phyloP scores from a whole-genome alignment of 2,888 invertebrate species.

The Lepidocyrtinus sp. region DNA sequence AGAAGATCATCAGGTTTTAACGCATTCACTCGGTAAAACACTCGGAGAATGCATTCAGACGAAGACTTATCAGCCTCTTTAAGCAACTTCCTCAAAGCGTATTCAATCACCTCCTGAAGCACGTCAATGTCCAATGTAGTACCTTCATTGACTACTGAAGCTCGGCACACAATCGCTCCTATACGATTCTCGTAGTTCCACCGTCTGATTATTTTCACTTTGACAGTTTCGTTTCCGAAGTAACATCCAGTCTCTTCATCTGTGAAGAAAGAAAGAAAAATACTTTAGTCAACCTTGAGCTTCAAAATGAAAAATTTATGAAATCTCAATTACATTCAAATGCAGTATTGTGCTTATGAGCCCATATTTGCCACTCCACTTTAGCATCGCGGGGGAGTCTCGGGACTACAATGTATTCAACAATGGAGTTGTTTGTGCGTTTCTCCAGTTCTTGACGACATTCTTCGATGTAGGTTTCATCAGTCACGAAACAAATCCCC shows the following conservation, averaged over 20 bases:
- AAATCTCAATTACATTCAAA: conserved; percentile 93
- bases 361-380: conserved; percentile 96
- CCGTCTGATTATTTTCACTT: conserved; percentile 86
- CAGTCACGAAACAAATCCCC: conserved; percentile 90
- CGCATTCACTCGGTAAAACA: conserved; percentile 82
- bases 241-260: conserved; percentile 94
- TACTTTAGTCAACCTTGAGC: neutral
- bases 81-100: conserved; percentile 74
- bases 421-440: conserved; percentile 87
- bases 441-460: conserved; percentile 85
- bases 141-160: conserved; percentile 76
- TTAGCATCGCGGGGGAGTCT: conserved; percentile 84
- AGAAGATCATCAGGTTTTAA: conserved; percentile 74
- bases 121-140: conserved; percentile 23
- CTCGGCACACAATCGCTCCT: conserved; percentile 87
- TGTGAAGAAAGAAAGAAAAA: too few species aligned
- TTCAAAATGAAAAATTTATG: conserved; percentile 70
- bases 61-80: conserved; percentile 74
- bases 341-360: conserved; percentile 87
- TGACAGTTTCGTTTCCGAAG: conserved; percentile 79
- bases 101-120: conserved; percentile 74
- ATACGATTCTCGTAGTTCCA: conserved; percentile 93
- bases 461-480: conserved; percentile 80
- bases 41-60: conserved; percentile 82
- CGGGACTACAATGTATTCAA: conserved; percentile 88